Conservation (phyloP, 2,113 vertebrate species). For the Brienomyrus longianalis region DNA sequence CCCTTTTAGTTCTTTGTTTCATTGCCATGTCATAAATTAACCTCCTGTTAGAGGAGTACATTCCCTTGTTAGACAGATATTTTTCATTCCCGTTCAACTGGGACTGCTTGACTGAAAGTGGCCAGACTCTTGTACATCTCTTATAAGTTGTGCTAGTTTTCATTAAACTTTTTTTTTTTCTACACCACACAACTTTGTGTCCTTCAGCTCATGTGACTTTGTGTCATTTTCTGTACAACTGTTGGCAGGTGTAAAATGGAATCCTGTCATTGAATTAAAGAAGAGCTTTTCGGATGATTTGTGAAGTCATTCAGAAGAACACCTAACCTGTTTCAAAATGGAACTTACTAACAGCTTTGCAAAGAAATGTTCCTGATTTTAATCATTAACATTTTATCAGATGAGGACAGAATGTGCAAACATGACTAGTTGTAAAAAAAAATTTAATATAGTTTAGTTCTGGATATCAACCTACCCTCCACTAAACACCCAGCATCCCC, state of each 20-base stretch:
- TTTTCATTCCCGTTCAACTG: not conserved
- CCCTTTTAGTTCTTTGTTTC: not conserved
- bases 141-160: not conserved
- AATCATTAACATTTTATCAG: not conserved
- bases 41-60: not conserved
- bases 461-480: not conserved
- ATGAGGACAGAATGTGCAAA: not conserved
- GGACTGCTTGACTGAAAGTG: not conserved
- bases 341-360: not conserved
- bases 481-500: not conserved
- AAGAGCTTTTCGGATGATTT: not conserved
- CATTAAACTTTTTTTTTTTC: not conserved
- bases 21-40: not conserved
- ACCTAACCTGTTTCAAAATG: not conserved
- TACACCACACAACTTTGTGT: not conserved
- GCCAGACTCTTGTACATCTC: not conserved
- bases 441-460: not conserved
- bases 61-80: not conserved
- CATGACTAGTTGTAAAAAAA: not conserved
- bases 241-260: not conserved
- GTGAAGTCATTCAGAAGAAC: not conserved
- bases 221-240: not conserved
- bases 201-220: not conserved
- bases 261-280: not conserved
- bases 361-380: not conserved